Percentiles rank a stretch among this genome's conserved stretches.
phyloP scores from a whole-genome alignment of 1,140 invertebrate species.

The Sitodiplosis mosellana region DNA sequence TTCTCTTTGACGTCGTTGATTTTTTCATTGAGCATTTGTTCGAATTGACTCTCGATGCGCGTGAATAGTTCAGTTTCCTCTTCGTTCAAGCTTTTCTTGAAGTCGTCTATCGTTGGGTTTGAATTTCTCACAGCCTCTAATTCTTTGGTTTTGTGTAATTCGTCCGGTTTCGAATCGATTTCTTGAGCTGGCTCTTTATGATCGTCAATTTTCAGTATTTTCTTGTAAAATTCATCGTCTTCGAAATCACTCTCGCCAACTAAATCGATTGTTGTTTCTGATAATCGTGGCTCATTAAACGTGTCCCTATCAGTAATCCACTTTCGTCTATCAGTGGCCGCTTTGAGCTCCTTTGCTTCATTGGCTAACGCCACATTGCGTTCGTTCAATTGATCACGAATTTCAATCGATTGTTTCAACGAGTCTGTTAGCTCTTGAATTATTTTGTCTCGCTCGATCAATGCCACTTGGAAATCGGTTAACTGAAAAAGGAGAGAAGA shows the following conservation, averaged over 20 bases:
- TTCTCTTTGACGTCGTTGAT: background rate
- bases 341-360: slow-evolving; percentile 35
- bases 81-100: no score
- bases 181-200: background rate
- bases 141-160: no score
- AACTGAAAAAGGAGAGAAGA: slow-evolving; percentile 27
- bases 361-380: slow-evolving; percentile 37
- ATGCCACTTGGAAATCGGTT: slow-evolving; percentile 36
- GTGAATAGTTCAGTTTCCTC: no score
- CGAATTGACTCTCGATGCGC: no score
- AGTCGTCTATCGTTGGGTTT: no score
- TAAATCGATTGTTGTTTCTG: slow-evolving; percentile 22
- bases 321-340: slow-evolving; percentile 14
- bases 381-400: slow-evolving; percentile 34
- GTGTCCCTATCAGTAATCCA: slow-evolving; percentile 23
- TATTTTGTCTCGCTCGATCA: slow-evolving; percentile 33
- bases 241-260: slow-evolving; percentile 18
- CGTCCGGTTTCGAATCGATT: no score
- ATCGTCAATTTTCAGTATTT: no score
- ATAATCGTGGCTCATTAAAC: slow-evolving; percentile 21
- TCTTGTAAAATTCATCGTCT: no score
- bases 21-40: background rate
- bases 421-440: slow-evolving; percentile 39
- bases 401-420: slow-evolving; percentile 33
- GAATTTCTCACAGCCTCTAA: no score